These are phyloP conservation scores for Lycaena phlaeas DNA, from an alignment of 2,888 invertebrate species.

Conservation along the genomic window DNA sequence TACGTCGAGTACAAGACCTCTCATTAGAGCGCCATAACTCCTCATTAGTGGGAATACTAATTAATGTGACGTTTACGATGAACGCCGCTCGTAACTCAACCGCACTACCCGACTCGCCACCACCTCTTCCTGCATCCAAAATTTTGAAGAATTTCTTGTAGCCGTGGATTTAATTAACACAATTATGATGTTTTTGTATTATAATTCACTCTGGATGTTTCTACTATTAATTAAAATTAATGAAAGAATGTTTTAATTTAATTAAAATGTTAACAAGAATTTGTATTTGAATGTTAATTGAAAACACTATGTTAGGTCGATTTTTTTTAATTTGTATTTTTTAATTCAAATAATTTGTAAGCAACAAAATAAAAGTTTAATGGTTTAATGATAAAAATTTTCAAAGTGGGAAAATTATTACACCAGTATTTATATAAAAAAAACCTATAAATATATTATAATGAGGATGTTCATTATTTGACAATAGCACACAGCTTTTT, in stretches of 20 bases:
- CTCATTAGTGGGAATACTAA: slow-evolving; percentile 70
- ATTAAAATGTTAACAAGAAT: slow-evolving; percentile 3
- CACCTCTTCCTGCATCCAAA: slow-evolving; percentile 2
- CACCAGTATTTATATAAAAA: no score
- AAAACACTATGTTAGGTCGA: neutral
- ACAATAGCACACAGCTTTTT: no score
- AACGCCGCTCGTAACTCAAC: slow-evolving; percentile 40
- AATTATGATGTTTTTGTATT: slow-evolving; percentile 8
- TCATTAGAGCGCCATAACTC: slow-evolving; percentile 70
- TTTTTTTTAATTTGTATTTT: no score
- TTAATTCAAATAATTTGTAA: no score
- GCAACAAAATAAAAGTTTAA: no score
- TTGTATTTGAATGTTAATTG: slow-evolving; percentile 1
- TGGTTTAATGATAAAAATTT: no score
- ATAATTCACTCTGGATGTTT: slow-evolving; percentile 3
- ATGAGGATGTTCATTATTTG: no score
- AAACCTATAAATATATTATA: no score
- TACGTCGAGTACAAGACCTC: slow-evolving; percentile 55
- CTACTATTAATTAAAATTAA: slow-evolving; percentile 7
- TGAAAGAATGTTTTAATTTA: slow-evolving; percentile 2
- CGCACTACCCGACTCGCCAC: slow-evolving; percentile 2
- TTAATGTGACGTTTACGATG: slow-evolving; percentile 69
- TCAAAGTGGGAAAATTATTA: no score
- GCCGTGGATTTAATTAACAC: slow-evolving; percentile 6
- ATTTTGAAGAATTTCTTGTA: slow-evolving; percentile 3